Evolutionary conservation across 2,113 vertebrate species (phyloP).

Genomic region (Notechis scutatus): DNA sequence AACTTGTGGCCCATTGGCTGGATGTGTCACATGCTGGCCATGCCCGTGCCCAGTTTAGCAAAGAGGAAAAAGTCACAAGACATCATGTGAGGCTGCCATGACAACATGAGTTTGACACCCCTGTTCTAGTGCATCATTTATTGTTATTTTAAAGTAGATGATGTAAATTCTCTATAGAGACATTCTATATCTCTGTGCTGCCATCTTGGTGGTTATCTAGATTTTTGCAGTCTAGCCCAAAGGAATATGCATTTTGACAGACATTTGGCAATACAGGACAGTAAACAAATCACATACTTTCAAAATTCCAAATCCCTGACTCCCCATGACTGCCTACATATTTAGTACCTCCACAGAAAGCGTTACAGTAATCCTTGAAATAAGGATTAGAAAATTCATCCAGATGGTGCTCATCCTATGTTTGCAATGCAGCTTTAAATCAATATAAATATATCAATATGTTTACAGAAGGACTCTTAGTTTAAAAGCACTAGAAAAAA

Average conservation of each 20-base stretch:
- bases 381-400: background rate
- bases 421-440: slow-evolving; percentile 44
- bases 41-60: no score
- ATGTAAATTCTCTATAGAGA: background rate
- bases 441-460: slow-evolving; percentile 30
- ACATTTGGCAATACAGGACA: background rate
- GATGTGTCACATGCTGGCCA: no score
- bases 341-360: background rate
- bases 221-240: background rate
- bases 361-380: background rate
- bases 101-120: no score
- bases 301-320: background rate
- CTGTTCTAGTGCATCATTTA: background rate
- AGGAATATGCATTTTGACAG: background rate
- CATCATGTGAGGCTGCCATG: no score
- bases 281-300: background rate
- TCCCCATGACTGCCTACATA: background rate
- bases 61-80: no score
- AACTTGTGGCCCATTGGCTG: no score
- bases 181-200: background rate
- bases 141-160: background rate
- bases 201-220: background rate
- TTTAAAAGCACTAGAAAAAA: background rate
- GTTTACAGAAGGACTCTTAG: slow-evolving; percentile 38
- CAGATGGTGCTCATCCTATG: background rate